Evolutionary conservation across 1,140 invertebrate species (phyloP).

Genomic region (Drosophila parvula): DNA sequence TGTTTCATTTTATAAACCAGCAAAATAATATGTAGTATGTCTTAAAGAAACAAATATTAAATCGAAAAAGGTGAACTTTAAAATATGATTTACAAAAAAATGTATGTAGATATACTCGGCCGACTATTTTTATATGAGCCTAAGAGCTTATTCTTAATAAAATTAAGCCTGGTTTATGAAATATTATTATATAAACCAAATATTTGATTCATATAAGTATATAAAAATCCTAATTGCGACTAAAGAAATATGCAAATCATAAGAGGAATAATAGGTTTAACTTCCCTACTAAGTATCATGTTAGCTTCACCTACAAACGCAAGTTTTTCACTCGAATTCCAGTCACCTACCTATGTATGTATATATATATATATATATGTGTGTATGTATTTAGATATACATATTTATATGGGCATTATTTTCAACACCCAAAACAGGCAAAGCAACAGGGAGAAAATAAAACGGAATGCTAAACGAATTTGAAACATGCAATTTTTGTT

Average conservation of each 20-base stretch:
- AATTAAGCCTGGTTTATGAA: neutral
- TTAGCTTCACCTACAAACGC: neutral
- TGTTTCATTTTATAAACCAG: no score
- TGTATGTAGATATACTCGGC: no score
- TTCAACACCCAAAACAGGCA: constrained; percentile 37
- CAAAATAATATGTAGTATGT: no score
- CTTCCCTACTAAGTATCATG: neutral
- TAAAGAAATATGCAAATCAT: neutral
- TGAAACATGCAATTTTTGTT: constrained; percentile 73
- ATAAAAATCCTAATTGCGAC: no score
- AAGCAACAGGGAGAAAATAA: constrained; percentile 30
- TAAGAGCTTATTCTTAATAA: no score
- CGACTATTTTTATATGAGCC: no score
- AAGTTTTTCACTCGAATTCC: constrained; percentile 2
- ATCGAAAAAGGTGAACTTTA: no score
- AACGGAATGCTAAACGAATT: constrained; percentile 78
- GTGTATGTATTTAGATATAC: constrained; percentile 15
- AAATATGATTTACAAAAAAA: no score
- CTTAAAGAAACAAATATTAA: no score
- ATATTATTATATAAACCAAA: neutral
- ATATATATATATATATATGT: constrained; percentile 14
- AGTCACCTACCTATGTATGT: neutral
- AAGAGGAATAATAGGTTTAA: neutral
- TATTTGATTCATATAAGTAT: no score
- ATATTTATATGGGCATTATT: constrained; percentile 34